Evolutionary conservation across 1,140 invertebrate genomes (phyloP), one percentile per base, ranked within the genome.

Genomic region (Tetramorium alpestre): DNA sequence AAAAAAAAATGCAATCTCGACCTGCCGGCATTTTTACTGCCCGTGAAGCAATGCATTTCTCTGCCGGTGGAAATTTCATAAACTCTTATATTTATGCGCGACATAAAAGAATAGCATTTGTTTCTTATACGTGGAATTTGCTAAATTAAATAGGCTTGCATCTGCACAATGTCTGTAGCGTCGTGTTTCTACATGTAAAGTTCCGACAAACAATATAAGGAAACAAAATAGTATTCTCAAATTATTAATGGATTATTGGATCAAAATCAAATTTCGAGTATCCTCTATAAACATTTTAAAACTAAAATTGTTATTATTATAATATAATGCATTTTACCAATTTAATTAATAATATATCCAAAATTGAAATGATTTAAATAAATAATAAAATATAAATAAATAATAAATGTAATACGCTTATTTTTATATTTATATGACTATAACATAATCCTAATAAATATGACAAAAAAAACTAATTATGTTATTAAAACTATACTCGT

Each of bases 1-100:
- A 73, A 58, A 84, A 51, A 22, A 84, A 84, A 84, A 62, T 75
- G 69, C 41, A 84, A 84, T 84, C 80, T 84, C 80, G 54, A 82
- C 80, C 70, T 75, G 18, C 28, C 54, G 54, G 41, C 69, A 70
- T 73, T 84, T 84, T 84, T 62, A 49, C 69, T 73, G 54, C 33
- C 13, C 25, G 54, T 47, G 69, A 51, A 47, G 41, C 69, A 84
- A 60, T 70, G 80, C 67, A 13, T 75, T 73, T 75, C n/a, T 38
- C 51, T 16, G 13, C 65, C 54, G 80, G n/a, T 70, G n/a, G 44
- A 84, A 82, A 84, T 73, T 73, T 84, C 69, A 84, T 75, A 84
- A 82, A 84, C 41, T 54, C 69, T 60, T 73, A 62, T 84, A 84
- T 73, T 84, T 73, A 84, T 58, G 41, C 41, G 54, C 54, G 13